Base-by-base conservation (phyloP, 2,113 vertebrate species). In the Phylloscopus trochilus region DNA sequence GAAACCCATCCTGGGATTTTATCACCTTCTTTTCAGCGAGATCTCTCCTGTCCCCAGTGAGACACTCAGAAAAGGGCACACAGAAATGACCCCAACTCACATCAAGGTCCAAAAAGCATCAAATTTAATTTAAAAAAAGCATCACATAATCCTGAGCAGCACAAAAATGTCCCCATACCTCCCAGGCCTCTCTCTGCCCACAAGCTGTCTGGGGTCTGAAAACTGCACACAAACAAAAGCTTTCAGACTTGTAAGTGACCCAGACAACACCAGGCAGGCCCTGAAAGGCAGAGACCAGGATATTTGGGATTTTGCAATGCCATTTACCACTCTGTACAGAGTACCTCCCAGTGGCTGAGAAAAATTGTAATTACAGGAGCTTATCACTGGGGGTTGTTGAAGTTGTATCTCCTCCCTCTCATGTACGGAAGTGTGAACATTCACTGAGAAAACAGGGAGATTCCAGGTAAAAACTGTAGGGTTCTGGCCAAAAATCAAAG, bases 91-190 rank as follows among this genome's bases (percentile, higher is more conserved):
- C 10, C 3, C 37, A 41, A 9, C 10, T 58, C 4, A 2, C 74
- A 64, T 7, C 3, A 24, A 51, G 4, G 31, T 23, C 16, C n/a
- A 60, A 26, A 92, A 73, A 0, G 2, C 0, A 0, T 8, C 13
- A 13, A 26, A 28, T 83, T 73, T 39, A 15, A 55, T n/a, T n/a
- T 64, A 17, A 6, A n/a, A 44, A 85, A 68, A 59, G 1, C 23
- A 20, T 64, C 44, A 13, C 10, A 13, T 27, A 26, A 84, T 7
- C n/a, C 62, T 19, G 4, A 31, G 33, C 10, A 63, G 30, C 28
- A 55, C 44, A 66, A 73, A 70, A 49, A 27, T 27, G 7, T 69
- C 23, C n/a, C 23, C 3, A 0, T 27, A 11, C 43, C 18, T 77
- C 43, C 64, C 21, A 33, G 47, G 24, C 12, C 28, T 37, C 19